Conservation (phyloP, 1,140 invertebrate species). For the Semibalanus balanoides region DNA sequence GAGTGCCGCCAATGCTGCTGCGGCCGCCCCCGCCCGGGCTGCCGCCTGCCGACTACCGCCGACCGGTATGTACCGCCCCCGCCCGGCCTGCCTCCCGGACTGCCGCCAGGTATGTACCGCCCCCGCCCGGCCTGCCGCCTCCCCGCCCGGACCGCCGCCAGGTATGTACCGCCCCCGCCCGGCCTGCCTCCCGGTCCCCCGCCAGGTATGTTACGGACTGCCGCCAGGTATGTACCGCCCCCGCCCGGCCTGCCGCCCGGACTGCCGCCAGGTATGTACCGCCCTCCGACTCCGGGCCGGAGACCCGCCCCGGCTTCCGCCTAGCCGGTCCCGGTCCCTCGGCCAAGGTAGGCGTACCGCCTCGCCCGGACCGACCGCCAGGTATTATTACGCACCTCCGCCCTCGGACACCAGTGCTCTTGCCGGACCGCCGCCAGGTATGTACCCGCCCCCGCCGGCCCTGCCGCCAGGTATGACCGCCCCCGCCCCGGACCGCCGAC, state of each 20-base stretch:
- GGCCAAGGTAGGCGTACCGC: constrained; percentile 17
- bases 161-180: constrained; percentile 21
- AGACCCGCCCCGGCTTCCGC: no score
- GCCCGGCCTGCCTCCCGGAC: constrained; percentile 39
- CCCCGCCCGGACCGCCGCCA: constrained; percentile 1
- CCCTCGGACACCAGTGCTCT: no score
- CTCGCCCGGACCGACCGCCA: constrained; percentile 20
- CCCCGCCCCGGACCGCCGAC: no score
- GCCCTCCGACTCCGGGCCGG: no score
- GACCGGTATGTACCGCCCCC: constrained; percentile 55
- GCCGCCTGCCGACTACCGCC: constrained; percentile 33
- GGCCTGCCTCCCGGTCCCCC: constrained; percentile 20
- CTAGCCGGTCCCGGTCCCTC: no score
- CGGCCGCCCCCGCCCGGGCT: constrained; percentile 24
- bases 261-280: constrained; percentile 30
- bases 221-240: constrained; percentile 50
- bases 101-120: constrained; percentile 30
- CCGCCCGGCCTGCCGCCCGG: constrained; percentile 42
- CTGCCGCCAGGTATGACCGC: no score
- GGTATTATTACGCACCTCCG: no score
- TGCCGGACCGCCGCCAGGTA: no score
- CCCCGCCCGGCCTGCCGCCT: no score
- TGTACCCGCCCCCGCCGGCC: no score
- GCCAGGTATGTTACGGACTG: no score
- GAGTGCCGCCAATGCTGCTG: constrained; percentile 11